Conservation (phyloP, 2,113 vertebrate species). For the Ictalurus furcatus region DNA sequence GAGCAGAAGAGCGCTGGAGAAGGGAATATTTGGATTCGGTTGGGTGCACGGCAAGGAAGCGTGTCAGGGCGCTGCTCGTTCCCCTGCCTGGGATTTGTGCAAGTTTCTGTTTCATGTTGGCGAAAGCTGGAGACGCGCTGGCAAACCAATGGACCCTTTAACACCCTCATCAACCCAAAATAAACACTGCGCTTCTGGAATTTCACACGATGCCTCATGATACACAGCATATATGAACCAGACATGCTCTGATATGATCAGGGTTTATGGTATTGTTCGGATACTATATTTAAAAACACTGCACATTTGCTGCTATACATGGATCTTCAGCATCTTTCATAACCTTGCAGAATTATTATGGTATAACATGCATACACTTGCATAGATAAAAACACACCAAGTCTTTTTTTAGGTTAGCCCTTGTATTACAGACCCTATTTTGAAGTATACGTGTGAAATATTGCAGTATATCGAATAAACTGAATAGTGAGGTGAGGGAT, state of each 20-base stretch:
- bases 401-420: background rate
- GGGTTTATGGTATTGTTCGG: background rate
- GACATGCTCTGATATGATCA: constrained; percentile 3
- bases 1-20: constrained; percentile 29
- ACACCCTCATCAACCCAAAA: constrained; percentile 34
- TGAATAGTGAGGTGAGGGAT: background rate
- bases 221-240: background rate
- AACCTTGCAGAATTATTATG: background rate
- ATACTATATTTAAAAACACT: background rate
- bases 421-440: background rate
- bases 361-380: background rate
- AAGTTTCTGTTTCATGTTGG: constrained; percentile 36
- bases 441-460: background rate
- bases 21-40: constrained; percentile 39
- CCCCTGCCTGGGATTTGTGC: constrained; percentile 28
- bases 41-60: constrained; percentile 32
- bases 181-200: constrained; percentile 38
- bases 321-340: background rate
- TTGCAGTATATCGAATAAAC: background rate
- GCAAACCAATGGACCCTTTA: constrained; percentile 42
- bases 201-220: constrained; percentile 2
- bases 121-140: constrained; percentile 31
- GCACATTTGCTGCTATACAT: background rate
- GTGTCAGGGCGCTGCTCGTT: constrained; percentile 41
- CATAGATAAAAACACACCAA: background rate